Conservation (phyloP, 2,113 vertebrate species). For the Nibea albiflora region DNA sequence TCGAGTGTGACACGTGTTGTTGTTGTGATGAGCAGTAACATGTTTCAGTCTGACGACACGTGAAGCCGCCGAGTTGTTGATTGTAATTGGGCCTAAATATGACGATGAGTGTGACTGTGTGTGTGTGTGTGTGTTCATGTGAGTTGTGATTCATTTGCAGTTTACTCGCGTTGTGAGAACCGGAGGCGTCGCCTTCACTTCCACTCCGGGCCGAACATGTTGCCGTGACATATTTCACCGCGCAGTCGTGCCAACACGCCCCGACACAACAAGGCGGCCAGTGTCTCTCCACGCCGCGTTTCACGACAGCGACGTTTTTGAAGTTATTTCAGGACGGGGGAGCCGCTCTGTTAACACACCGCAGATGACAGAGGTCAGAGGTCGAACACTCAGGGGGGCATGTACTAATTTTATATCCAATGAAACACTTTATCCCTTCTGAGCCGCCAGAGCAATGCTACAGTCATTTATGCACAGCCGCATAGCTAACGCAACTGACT, state of each 20-base stretch:
- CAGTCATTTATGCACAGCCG: too few relatives aligned
- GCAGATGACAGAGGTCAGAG: slow-evolving; percentile 2
- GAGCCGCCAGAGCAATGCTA: too few relatives aligned
- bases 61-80: slow-evolving; percentile 29
- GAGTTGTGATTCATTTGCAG: slow-evolving; percentile 70
- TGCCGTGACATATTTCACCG: slow-evolving; percentile 65
- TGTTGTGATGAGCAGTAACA: background rate
- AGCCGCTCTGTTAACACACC: background rate
- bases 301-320: slow-evolving; percentile 38
- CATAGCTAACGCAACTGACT: too few relatives aligned
- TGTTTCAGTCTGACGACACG: background rate
- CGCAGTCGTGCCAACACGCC: slow-evolving; percentile 39
- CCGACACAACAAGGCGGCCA: slow-evolving; percentile 39
- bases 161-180: slow-evolving; percentile 59
- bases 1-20: slow-evolving; percentile 12
- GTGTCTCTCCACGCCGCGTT: slow-evolving; percentile 35
- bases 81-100: slow-evolving; percentile 28
- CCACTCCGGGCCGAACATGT: slow-evolving; percentile 61
- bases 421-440: too few relatives aligned
- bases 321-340: slow-evolving; percentile 23
- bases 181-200: slow-evolving; percentile 63
- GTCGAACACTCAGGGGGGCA: background rate
- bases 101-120: background rate
- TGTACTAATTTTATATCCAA: too few relatives aligned
- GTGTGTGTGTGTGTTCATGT: background rate